Evolutionary conservation across 2,113 vertebrate genomes (phyloP).

Genomic region (Pionites leucogaster): DNA sequence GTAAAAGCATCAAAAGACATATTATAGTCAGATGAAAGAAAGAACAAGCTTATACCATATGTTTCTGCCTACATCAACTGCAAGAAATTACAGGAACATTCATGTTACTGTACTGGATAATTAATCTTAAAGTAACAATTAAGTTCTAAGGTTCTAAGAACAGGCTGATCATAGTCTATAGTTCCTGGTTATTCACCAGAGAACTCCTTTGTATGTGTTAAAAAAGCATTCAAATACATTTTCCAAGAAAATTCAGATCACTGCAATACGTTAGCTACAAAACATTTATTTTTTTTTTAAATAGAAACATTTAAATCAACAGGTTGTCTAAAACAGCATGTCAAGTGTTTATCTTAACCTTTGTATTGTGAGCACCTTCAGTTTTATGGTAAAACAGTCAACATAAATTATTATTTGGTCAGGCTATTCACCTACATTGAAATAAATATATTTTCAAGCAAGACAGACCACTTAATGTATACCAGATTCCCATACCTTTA

Average conservation of each 20-base stretch:
- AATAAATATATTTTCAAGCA: constrained; percentile 65
- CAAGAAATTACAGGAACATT: neutral
- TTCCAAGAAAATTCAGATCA: constrained; percentile 44
- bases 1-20: neutral
- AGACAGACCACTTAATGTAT: constrained; percentile 19
- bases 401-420: constrained; percentile 55
- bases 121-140: constrained; percentile 13
- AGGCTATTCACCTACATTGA: neutral
- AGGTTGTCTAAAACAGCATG: constrained; percentile 53
- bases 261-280: constrained; percentile 24
- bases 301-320: constrained; percentile 66
- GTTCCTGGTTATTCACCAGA: neutral
- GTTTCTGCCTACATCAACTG: neutral
- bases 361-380: constrained; percentile 57
- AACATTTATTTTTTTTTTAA: constrained; percentile 69
- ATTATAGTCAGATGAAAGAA: neutral
- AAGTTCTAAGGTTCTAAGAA: neutral
- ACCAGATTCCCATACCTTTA: neutral
- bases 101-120: neutral
- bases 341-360: constrained; percentile 44
- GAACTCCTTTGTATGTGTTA: neutral
- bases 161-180: neutral
- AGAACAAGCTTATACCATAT: neutral
- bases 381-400: constrained; percentile 47
- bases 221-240: neutral